Evolutionary conservation across 2,888 invertebrate species (phyloP), one percentile per base, ranked within the genome.

Genomic region (Rugalucina vietnamica): DNA sequence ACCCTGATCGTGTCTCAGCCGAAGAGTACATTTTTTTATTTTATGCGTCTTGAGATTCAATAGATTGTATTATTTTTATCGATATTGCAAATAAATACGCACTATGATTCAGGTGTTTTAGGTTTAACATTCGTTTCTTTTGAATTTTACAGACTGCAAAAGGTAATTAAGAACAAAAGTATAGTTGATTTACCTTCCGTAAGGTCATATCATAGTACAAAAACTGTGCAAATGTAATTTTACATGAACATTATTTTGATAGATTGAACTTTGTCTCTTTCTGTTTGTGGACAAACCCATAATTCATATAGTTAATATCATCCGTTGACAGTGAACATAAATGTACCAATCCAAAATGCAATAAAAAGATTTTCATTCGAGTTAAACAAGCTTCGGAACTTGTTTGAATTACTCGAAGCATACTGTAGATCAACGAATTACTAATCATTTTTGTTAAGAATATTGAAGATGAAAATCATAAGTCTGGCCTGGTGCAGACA

Each of bases 121-220:
- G 29, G 3, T 8, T 32, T 65, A 65, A 29, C 24, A 43, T 1
- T 34, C 32, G 21, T n/a, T 10, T 65, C 21, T 34, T 65, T 29
- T 65, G 27, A 27, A 65, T n/a, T 65, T 65, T 34, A 29, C 21
- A 34, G 65, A 34, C 65, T 8, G 21, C 29, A 34, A 34, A 65
- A 32, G 65, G 65, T 65, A 65, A 65, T 65, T 65, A 65, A 65
- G 65, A 65, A 65, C 65, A 65, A 65, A 65, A 65, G 65, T 34
- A 65, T 34, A 34, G 1, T 21, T 65, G 65, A 65, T 65, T 65
- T 65, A 65, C 65, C 34, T 65, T 34, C 65, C 29, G 14, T 1
- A 32, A 65, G 5, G 21, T 65, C 32, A 34, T 34, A 8, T 34
- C 32, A 12, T 10, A 57, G 27, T 57, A 27, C 57, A 57, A 65